These are phyloP conservation scores for Channa argus DNA, from an alignment of 2,113 vertebrate genomes.

Conservation along the genomic window DNA sequence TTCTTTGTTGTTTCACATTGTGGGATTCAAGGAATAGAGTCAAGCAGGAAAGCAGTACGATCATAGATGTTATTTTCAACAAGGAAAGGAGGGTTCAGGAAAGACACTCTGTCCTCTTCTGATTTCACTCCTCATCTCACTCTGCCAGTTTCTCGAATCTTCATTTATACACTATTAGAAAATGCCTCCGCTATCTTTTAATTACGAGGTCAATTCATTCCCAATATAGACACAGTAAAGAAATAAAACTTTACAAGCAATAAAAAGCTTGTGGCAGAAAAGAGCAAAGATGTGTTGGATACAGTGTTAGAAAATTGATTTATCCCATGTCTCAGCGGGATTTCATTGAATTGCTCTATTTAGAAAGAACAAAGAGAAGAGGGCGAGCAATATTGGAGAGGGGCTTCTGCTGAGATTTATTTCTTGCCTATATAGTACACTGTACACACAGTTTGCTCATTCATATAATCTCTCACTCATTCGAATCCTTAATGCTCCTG, in stretches of 20 bases:
- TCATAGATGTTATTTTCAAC: conserved; percentile 5
- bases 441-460: conserved; percentile 2
- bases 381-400: conserved; percentile 34
- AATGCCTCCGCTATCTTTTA: conserved; percentile 26
- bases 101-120: conserved; percentile 14
- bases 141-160: background rate
- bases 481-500: conserved; percentile 12
- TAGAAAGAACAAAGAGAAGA: conserved; percentile 47
- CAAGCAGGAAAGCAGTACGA: background rate
- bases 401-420: conserved; percentile 41
- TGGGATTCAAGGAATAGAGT: conserved; percentile 13
- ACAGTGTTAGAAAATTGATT: conserved; percentile 59
- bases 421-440: conserved; percentile 22
- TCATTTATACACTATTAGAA: conserved; percentile 14
- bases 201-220: conserved; percentile 36
- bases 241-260: conserved; percentile 39
- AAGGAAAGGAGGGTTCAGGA: conserved; percentile 14
- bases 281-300: conserved; percentile 37
- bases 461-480: conserved; percentile 22
- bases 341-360: conserved; percentile 65
- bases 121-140: conserved; percentile 2
- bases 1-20: conserved; percentile 42
- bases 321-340: conserved; percentile 53
- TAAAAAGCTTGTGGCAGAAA: conserved; percentile 36
- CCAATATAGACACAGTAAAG: conserved; percentile 1